Percentiles rank a stretch among this genome's conserved stretches.
Conservation (phyloP, 2,888 invertebrate genomes). For the Luffia ferchaultella region DNA sequence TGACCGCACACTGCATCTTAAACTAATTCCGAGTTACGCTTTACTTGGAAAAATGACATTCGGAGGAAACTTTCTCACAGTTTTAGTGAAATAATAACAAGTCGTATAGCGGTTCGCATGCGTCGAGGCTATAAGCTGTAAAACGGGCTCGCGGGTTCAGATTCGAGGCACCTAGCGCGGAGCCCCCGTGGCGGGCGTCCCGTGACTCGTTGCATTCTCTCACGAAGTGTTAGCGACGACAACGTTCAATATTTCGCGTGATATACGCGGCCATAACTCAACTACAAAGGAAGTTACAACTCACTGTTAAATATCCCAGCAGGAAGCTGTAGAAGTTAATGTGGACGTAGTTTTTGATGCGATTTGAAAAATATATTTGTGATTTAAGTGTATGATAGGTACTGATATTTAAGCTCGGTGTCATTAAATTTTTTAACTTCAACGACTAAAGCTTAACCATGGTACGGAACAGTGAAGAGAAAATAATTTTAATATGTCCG, state of each 20-base stretch:
- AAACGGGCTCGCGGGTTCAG: conserved; percentile 25
- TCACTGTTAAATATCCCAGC: conserved; percentile 6
- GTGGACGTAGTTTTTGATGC: not conserved
- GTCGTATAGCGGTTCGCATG: conserved; percentile 4
- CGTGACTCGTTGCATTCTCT: conserved; percentile 37
- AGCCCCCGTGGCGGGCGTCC: conserved; percentile 31
- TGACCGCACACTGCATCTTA: conserved; percentile 50
- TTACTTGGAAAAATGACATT: conserved; percentile 41
- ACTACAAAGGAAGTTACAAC: conserved; percentile 9
- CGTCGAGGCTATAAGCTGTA: conserved; percentile 36
- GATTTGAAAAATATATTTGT: not conserved
- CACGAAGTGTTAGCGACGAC: conserved; percentile 37
- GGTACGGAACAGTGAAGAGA: no score
- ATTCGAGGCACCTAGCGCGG: conserved; percentile 2
- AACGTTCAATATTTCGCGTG: conserved; percentile 28
- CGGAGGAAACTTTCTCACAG: conserved; percentile 45
- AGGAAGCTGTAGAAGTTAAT: not conserved
- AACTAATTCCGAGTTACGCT: conserved; percentile 53
- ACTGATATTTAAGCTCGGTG: no score
- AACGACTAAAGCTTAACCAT: no score
- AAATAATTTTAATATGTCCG: no score
- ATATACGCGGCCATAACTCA: conserved; percentile 14
- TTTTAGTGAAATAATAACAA: conserved; percentile 24
- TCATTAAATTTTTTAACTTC: no score
- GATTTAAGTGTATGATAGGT: no score